Percentiles rank a stretch among this genome's conserved stretches.
Evolutionary conservation across 2,113 vertebrate genomes (phyloP).

Genomic region (Calidris pygmaea): DNA sequence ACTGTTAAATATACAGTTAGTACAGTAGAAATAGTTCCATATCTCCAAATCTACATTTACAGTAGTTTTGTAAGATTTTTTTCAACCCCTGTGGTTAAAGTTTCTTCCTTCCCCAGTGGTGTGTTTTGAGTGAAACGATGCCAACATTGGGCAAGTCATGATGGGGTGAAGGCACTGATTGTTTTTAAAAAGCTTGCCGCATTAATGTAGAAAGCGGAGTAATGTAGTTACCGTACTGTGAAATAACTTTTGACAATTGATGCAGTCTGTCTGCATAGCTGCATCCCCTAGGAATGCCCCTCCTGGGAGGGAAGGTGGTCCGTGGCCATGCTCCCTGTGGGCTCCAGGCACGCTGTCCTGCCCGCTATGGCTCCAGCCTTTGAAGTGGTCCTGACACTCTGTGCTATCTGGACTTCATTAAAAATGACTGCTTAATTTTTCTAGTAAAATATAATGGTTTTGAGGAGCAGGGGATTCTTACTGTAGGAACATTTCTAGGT

Average conservation of each 20-base stretch:
- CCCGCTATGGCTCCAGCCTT: fast-evolving
- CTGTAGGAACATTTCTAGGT: not conserved
- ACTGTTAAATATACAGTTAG: not conserved
- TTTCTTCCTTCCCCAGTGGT: not conserved
- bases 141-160: fast-evolving
- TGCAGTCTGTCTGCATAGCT: not conserved
- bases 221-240: not conserved
- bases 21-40: not conserved
- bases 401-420: not conserved
- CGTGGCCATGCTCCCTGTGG: fast-evolving
- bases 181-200: not conserved
- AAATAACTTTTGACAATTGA: not conserved
- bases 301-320: not conserved
- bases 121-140: not conserved
- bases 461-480: not conserved
- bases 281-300: not conserved
- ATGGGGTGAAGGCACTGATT: not conserved
- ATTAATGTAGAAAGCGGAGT: not conserved
- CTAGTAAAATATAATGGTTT: not conserved
- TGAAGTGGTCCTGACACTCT: not conserved
- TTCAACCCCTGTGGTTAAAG: not conserved
- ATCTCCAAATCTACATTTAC: not conserved
- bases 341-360: not conserved
- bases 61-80: not conserved
- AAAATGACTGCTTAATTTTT: not conserved